phyloP scores from a whole-genome alignment of 2,113 vertebrate genomes.

The Heptranchias perlo region DNA sequence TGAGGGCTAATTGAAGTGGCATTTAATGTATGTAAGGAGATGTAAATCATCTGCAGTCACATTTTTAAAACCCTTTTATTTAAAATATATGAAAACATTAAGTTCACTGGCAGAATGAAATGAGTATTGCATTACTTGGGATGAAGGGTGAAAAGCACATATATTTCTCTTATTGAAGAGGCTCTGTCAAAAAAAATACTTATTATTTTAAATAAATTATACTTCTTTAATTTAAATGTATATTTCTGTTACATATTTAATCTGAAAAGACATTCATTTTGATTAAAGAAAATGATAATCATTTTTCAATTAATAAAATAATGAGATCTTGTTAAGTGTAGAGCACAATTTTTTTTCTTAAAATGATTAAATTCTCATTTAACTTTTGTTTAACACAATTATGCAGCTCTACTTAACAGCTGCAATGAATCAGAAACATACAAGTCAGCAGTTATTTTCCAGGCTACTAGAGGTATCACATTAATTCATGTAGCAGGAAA shows the following conservation, averaged over 20 bases:
- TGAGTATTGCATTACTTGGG: background rate
- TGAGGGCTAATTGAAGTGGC: background rate
- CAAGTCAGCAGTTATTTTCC: background rate
- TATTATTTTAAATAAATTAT: background rate
- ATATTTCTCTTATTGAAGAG: background rate
- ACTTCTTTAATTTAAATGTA: background rate
- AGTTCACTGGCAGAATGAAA: background rate
- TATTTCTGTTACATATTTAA: background rate
- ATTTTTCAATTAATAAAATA: slow-evolving; percentile 8
- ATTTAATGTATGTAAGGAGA: background rate
- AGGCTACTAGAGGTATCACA: background rate
- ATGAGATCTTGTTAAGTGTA: background rate
- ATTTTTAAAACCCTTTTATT: background rate
- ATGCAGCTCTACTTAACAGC: background rate
- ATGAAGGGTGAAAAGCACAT: background rate
- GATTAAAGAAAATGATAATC: slow-evolving; percentile 1
- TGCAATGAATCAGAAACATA: background rate
- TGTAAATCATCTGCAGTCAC: background rate
- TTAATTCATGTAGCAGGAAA: background rate
- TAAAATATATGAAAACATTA: background rate
- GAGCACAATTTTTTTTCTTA: background rate
- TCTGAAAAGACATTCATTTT: background rate
- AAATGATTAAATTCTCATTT: background rate
- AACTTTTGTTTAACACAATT: background rate
- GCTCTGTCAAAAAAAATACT: background rate